Evolutionary conservation across 2,113 vertebrate genomes (phyloP).

Genomic region (Gnathonemus longibarbis): DNA sequence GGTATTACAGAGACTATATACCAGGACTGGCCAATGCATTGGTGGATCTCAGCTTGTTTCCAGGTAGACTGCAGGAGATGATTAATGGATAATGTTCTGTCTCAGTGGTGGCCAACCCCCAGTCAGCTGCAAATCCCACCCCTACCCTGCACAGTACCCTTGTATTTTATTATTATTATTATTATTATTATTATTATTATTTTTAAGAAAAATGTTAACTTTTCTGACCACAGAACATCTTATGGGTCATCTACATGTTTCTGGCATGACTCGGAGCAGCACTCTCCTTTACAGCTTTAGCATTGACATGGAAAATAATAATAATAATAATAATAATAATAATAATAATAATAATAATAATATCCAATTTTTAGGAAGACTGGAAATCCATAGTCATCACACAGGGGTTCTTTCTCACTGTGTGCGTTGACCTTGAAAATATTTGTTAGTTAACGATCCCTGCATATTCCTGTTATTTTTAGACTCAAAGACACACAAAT

Average conservation of each 20-base stretch:
- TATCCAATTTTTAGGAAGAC: background rate
- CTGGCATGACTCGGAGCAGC: background rate
- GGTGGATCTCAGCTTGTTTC: background rate
- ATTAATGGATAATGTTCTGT: background rate
- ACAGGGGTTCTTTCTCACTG: background rate
- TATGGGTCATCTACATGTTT: background rate
- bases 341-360: background rate
- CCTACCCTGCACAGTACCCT: background rate
- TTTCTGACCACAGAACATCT: background rate
- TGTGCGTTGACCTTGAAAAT: background rate
- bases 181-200: background rate
- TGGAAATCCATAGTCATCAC: background rate
- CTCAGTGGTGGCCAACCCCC: background rate
- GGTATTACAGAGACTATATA: background rate
- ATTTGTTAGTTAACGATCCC: background rate
- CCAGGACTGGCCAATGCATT: background rate
- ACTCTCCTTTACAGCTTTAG: background rate
- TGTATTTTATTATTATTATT: background rate
- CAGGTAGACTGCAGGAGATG: background rate
- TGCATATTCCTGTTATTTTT: background rate
- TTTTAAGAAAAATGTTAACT: background rate
- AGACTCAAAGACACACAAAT: background rate
- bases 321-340: background rate
- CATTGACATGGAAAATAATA: background rate
- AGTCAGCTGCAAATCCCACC: background rate